phyloP scores from a whole-genome alignment of 2,113 vertebrate genomes.

The Machaerirhynchus nigripectus region DNA sequence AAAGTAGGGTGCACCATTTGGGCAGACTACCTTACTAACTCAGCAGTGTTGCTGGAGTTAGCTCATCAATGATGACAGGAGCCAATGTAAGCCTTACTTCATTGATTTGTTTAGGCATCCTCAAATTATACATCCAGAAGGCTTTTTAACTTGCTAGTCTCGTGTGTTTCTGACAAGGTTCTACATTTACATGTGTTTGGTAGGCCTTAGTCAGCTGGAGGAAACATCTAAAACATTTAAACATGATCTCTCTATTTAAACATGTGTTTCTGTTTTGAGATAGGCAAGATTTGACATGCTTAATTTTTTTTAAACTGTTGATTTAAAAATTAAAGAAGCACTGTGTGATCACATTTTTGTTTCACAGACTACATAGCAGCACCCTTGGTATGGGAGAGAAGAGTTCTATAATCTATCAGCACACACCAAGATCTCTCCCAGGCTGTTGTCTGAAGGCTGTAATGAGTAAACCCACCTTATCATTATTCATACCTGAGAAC shows the following conservation, averaged over 20 bases:
- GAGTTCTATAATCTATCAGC: neutral
- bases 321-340: neutral
- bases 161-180: neutral
- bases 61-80: neutral
- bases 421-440: neutral
- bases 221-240: neutral
- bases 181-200: neutral
- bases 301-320: neutral
- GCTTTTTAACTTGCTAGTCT: neutral
- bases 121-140: neutral
- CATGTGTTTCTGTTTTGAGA: neutral
- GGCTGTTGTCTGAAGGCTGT: neutral
- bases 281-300: neutral
- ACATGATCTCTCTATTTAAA: neutral
- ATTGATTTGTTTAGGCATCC: neutral
- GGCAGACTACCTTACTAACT: neutral
- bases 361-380: neutral
- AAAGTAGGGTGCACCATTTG: neutral
- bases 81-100: neutral
- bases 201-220: neutral
- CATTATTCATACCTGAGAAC: neutral
- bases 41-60: neutral
- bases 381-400: rapidly evolving
- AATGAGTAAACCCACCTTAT: neutral
- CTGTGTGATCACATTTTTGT: neutral